phyloP scores from a whole-genome alignment of 2,888 invertebrate genomes.

The Microctonus hyperodae region DNA sequence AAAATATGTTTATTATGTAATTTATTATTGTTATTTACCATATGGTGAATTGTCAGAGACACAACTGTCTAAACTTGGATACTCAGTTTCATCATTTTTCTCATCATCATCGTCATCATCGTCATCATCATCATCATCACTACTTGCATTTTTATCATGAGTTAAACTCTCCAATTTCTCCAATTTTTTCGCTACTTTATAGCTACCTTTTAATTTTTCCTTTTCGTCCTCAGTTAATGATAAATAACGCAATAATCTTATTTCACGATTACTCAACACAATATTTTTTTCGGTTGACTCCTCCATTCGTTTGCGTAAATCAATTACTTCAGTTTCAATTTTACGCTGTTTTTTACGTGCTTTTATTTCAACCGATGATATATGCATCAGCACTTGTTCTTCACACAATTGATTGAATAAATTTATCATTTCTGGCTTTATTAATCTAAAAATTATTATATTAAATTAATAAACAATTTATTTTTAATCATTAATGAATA shows the following conservation, averaged over 20 bases:
- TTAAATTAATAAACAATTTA: conserved; percentile 27
- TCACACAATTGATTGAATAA: conserved; percentile 85
- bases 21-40: conserved; percentile 52
- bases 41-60: conserved; percentile 75
- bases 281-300: conserved; percentile 82
- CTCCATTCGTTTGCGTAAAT: conserved; percentile 81
- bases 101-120: conserved; percentile 68
- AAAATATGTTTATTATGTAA: conserved; percentile 28
- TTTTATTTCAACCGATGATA: conserved; percentile 86
- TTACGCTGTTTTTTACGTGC: conserved; percentile 87
- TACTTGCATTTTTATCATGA: conserved; percentile 76
- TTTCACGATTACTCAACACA: conserved; percentile 91
- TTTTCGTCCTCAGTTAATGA: conserved; percentile 92
- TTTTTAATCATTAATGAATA: background rate
- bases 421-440: conserved; percentile 74
- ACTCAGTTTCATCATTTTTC: conserved; percentile 64
- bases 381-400: conserved; percentile 82
- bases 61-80: conserved; percentile 82
- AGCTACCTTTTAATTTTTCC: conserved; percentile 83
- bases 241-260: conserved; percentile 85
- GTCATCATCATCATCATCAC: conserved; percentile 76
- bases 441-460: too few relatives aligned
- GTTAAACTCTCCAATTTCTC: conserved; percentile 86
- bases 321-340: conserved; percentile 89
- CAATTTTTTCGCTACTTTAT: conserved; percentile 90